phyloP scores from a whole-genome alignment of 2,113 vertebrate species.

The Hyla sarda region DNA sequence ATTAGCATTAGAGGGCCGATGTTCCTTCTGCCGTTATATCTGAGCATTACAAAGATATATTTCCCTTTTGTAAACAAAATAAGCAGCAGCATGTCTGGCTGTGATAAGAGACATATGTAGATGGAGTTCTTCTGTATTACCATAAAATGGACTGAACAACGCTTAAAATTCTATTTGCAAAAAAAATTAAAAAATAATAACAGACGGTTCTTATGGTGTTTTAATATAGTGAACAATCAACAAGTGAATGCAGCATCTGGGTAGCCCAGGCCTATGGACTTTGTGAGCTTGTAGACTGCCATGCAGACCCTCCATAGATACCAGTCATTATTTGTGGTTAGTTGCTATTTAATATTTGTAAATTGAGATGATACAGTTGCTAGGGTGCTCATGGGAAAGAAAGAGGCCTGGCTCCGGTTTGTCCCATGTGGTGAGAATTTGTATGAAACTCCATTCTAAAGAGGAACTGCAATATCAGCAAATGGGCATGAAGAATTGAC shows the following conservation, averaged over 20 bases:
- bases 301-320: neutral
- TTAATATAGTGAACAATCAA: neutral
- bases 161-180: neutral
- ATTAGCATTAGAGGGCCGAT: conserved; percentile 24
- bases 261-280: neutral
- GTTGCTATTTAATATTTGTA: too few species aligned
- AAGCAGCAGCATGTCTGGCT: conserved; percentile 10
- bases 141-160: neutral
- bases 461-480: too few species aligned
- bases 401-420: too few species aligned
- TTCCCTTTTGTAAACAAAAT: conserved; percentile 14
- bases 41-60: neutral
- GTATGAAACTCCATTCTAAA: too few species aligned
- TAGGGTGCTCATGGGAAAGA: too few species aligned
- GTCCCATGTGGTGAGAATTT: too few species aligned
- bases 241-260: neutral
- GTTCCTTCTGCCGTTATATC: neutral
- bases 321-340: neutral
- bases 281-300: neutral
- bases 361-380: too few species aligned
- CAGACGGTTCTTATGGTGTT: neutral
- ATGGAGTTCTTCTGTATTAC: neutral
- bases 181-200: too few species aligned
- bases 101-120: conserved; percentile 25
- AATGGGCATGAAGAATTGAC: too few species aligned